A percentile compares a stretch with the other conserved stretches of the same genome.
Conservation (phyloP, 37 sponge, comb jelly and placozoan genomes). For the Oopsacas minuta region DNA sequence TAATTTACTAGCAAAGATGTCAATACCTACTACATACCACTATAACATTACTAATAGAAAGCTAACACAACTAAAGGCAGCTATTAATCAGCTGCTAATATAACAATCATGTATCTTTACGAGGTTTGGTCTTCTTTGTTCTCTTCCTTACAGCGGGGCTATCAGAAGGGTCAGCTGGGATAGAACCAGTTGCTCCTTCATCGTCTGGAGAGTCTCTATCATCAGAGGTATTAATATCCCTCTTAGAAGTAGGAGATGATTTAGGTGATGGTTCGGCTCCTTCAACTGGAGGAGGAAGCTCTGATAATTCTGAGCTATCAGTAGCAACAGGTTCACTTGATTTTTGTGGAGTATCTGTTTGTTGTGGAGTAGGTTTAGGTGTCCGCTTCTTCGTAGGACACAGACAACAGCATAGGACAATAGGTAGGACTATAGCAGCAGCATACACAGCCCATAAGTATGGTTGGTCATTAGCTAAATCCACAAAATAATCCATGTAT, state of each 20-base stretch:
- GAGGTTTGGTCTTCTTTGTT: constrained; percentile 2
- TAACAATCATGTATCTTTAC: not conserved
- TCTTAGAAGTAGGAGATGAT: not conserved
- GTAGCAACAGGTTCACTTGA: not conserved
- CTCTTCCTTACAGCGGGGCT: not conserved
- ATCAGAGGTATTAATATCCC: not conserved
- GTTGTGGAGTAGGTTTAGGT: not conserved
- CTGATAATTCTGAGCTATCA: not conserved
- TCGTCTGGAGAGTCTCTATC: not conserved
- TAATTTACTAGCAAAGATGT: not conserved
- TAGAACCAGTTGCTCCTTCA: not conserved
- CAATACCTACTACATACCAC: not conserved
- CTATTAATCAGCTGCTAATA: not conserved
- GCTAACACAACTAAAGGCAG: not conserved
- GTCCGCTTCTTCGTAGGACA: not conserved
- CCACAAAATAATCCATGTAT: constrained; percentile 46
- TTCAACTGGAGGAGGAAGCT: not conserved
- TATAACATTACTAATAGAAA: not conserved
- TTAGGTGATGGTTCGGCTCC: not conserved
- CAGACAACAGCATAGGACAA: constrained; percentile 39
- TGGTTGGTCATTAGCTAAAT: constrained; percentile 62
- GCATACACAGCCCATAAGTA: constrained; percentile 86
- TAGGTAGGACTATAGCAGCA: constrained; percentile 55
- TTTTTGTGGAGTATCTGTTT: not conserved
- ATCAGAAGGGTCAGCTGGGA: not conserved